Percentiles rank a stretch among this genome's conserved stretches.
phyloP scores from a whole-genome alignment of 2,113 vertebrate genomes.

The Catharus minimus region DNA sequence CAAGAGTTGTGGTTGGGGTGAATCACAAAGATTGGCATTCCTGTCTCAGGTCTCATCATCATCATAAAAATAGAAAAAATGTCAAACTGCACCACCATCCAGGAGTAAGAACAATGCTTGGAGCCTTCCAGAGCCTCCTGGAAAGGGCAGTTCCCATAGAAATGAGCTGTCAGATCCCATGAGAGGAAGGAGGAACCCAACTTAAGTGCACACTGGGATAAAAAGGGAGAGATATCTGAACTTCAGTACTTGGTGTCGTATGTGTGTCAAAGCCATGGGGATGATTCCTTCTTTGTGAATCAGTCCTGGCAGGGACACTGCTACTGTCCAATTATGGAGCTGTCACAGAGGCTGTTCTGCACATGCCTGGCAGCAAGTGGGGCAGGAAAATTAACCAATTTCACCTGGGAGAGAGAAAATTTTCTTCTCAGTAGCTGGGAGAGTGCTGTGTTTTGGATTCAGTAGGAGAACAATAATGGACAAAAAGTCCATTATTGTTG shows the following conservation, averaged over 20 bases:
- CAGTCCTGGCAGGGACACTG: not conserved
- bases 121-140: not conserved
- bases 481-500: not conserved
- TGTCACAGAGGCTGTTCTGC: not conserved
- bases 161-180: not conserved
- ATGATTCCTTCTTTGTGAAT: not conserved
- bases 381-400: not conserved
- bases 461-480: rapidly evolving
- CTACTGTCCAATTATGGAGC: not conserved
- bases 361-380: not conserved
- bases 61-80: not conserved
- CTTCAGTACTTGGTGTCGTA: not conserved
- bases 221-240: not conserved
- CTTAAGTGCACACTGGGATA: not conserved
- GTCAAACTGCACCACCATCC: not conserved
- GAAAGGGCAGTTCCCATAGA: not conserved
- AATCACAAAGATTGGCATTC: not conserved
- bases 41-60: not conserved
- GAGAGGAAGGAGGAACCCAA: not conserved
- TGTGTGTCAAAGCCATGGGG: not conserved
- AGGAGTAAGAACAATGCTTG: not conserved
- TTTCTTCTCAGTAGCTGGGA: not conserved
- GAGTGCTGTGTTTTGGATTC: not conserved
- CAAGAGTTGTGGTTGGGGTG: not conserved
- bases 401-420: not conserved